Base-by-base conservation (phyloP, 2,797 vertebrate species). In the Rhinichthys osculus region DNA sequence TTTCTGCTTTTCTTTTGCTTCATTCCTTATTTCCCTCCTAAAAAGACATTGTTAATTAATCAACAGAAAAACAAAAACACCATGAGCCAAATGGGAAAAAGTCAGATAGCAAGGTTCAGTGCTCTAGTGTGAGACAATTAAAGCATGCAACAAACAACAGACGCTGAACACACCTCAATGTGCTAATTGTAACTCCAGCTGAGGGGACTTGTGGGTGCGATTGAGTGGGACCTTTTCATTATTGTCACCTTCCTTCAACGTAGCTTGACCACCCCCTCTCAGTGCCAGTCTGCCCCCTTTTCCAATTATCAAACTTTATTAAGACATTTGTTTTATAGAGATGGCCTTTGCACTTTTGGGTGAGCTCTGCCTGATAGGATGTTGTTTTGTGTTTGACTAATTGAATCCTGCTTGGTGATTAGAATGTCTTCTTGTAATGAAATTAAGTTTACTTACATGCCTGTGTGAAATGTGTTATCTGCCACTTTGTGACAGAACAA, bases 181-280 rank as follows among this genome's bases (percentile, higher is more conserved):
- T 76, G 84, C 85, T 91, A 89, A 90, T 91, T 88, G 88, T 87
- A 88, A 85, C 87, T 86, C 87, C 86, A 90, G 88, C 87, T 87
- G 85, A 77, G 88, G 71, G 44, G 84, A 67, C 88, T 84, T 87
- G 82, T 73, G 85, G 86, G 87, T 74, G 73, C 30, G 44, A 69
- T 67, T 23, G 81, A 83, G 74, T 44, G 76, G 77, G 86, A 85
- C 79, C 72, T 88, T 83, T 90, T 81, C 70, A 72, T 44, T 42
- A 72, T 69, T 66, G 86, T 85, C 88, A 73, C 64, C 71, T 62
- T 59, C 54, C 62, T 47, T 50, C 33, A 33, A 66, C 35, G 13
- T 59, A 77, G 64, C 78, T 71, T 77, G 72, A 71, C 62, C 16
- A 7, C 9, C 27, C 35, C 50, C 30, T 17, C 62, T 72, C 57